Percentiles rank a stretch among this genome's conserved stretches.
phyloP scores from a whole-genome alignment of 1,140 invertebrate species.

The Plectus sambesii region DNA sequence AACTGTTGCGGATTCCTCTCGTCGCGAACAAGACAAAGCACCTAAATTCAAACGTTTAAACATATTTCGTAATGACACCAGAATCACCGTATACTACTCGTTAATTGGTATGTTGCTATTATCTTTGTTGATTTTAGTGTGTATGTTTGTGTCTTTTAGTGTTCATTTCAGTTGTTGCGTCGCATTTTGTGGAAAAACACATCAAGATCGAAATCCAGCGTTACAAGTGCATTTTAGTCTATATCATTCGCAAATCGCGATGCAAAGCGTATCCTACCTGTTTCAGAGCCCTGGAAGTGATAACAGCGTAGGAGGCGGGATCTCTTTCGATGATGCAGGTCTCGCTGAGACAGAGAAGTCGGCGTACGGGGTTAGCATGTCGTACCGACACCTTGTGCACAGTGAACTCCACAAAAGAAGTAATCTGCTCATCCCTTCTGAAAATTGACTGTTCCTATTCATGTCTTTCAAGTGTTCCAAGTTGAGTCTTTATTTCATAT shows the following conservation, averaged over 20 bases:
- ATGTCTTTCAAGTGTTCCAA: too few species aligned
- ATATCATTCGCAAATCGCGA: too few species aligned
- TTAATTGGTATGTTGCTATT: too few species aligned
- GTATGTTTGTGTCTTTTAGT: too few species aligned
- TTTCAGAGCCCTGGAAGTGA: constrained; percentile 70
- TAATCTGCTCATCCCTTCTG: constrained; percentile 72
- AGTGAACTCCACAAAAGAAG: constrained; percentile 77
- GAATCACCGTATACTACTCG: too few species aligned
- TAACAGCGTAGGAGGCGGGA: constrained; percentile 82
- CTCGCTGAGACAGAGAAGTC: constrained; percentile 87
- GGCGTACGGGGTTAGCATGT: constrained; percentile 53
- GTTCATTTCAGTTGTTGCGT: too few species aligned
- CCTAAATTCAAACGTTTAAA: constrained; percentile 44
- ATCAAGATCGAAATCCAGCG: too few species aligned
- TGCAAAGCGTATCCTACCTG: constrained; percentile 63
- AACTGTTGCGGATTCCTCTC: constrained; percentile 84
- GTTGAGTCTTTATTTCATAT: too few species aligned
- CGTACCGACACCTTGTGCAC: constrained; percentile 68
- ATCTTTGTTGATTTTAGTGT: too few species aligned
- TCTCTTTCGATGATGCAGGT: constrained; percentile 89
- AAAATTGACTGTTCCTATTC: too few species aligned
- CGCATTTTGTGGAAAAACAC: too few species aligned
- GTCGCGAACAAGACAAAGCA: constrained; percentile 75
- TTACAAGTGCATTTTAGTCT: too few species aligned
- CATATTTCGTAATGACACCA: constrained; percentile 12